Percentiles rank a stretch among this genome's conserved stretches.
Evolutionary conservation across 2,888 invertebrate species (phyloP).

Genomic region (Cheilosia grossa): DNA sequence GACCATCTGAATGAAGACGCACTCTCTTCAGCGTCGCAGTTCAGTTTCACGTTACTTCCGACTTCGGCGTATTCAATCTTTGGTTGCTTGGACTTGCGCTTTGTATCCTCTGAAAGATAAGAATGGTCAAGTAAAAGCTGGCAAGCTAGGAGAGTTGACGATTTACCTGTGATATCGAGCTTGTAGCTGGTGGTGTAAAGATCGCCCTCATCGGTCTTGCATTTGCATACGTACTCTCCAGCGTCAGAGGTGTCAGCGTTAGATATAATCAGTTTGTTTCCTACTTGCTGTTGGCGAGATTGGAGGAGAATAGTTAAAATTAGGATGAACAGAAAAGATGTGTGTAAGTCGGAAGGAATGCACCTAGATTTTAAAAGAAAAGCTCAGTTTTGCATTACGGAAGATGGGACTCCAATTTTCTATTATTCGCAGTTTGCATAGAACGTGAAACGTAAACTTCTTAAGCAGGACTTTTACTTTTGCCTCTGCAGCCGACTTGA

Average conservation of each 20-base stretch:
- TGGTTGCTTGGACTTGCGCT: constrained; percentile 80
- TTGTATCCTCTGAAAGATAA: constrained; percentile 63
- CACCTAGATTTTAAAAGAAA: too few species aligned
- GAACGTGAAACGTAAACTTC: too few species aligned
- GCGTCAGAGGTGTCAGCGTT: constrained; percentile 91
- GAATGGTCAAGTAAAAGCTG: not conserved
- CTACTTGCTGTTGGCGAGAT: constrained; percentile 80
- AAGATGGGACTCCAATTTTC: too few species aligned
- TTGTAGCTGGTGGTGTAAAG: constrained; percentile 84
- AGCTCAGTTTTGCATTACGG: too few species aligned
- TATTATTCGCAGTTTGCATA: too few species aligned
- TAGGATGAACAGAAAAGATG: not conserved
- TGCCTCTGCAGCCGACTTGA: too few species aligned
- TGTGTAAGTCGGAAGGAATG: too few species aligned
- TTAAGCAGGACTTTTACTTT: too few species aligned
- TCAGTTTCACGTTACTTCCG: constrained; percentile 87
- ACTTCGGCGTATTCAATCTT: constrained; percentile 82
- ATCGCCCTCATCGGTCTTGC: constrained; percentile 85
- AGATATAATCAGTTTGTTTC: constrained; percentile 86
- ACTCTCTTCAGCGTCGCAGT: constrained; percentile 85
- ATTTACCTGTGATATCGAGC: constrained; percentile 82
- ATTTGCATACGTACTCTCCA: constrained; percentile 92
- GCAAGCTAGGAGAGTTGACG: not conserved
- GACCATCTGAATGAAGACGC: constrained; percentile 80
- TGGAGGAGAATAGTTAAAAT: not conserved